A percentile compares a stretch with the other conserved stretches of the same genome.
Evolutionary conservation across 2,888 invertebrate species (phyloP).

Genomic region (Catocala sponsa): DNA sequence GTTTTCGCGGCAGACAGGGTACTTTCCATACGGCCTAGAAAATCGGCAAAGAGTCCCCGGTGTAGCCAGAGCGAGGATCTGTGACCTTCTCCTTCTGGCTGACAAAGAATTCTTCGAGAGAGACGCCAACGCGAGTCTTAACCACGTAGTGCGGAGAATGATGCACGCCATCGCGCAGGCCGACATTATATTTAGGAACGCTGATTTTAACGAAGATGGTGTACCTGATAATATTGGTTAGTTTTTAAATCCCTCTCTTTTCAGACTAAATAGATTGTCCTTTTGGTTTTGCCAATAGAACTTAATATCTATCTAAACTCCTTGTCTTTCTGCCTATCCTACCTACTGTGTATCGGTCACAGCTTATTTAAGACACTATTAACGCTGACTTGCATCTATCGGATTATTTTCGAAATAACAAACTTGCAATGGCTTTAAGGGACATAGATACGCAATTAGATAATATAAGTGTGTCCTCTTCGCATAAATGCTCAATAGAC

Average conservation of each 20-base stretch:
- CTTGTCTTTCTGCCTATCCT: no score
- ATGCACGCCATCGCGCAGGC: constrained; percentile 84
- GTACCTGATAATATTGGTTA: constrained; percentile 85
- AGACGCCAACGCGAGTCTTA: constrained; percentile 79
- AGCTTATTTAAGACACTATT: no score
- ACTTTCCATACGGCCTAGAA: constrained; percentile 70
- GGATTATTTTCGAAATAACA: no score
- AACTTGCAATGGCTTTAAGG: no score
- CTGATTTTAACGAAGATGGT: constrained; percentile 86
- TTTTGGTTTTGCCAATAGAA: no score
- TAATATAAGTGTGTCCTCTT: no score
- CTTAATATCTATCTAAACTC: no score
- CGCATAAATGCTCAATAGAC: no score
- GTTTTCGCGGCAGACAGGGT: constrained; percentile 37
- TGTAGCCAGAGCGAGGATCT: constrained; percentile 73
- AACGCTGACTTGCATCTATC: no score
- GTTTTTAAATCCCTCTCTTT: background rate
- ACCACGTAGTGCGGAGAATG: constrained; percentile 78
- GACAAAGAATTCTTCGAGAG: constrained; percentile 81
- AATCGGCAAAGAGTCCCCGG: constrained; percentile 59
- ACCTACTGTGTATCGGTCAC: no score
- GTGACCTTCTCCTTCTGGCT: constrained; percentile 81
- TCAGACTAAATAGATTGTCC: no score
- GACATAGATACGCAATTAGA: no score
- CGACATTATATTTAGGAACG: constrained; percentile 85